Conservation (phyloP, 2,888 invertebrate genomes). For the Rhagophthalmus giganteus region DNA sequence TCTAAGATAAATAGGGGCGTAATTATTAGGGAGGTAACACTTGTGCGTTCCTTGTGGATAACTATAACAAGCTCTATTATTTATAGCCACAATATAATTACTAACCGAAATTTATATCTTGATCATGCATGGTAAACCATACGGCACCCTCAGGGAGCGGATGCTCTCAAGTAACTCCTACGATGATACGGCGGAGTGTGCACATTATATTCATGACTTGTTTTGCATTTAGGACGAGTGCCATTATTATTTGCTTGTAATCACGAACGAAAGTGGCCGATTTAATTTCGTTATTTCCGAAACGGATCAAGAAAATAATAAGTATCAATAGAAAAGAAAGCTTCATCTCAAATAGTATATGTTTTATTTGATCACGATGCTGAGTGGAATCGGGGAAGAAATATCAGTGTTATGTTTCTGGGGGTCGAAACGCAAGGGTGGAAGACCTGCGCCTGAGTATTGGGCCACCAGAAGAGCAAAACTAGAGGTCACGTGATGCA, state of each 20-base stretch:
- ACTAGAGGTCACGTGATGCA: slow-evolving; percentile 52
- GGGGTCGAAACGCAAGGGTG: slow-evolving; percentile 20
- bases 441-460: slow-evolving; percentile 35
- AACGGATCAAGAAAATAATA: slow-evolving; percentile 13
- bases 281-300: slow-evolving; percentile 11
- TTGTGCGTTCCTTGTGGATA: slow-evolving; percentile 42
- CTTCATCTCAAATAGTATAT: slow-evolving; percentile 24
- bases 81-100: slow-evolving; percentile 50
- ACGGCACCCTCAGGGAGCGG: slow-evolving; percentile 29
- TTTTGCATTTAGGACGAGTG: slow-evolving; percentile 11
- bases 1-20: slow-evolving; percentile 40
- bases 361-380: slow-evolving; percentile 30
- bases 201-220: slow-evolving; percentile 18
- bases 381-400: slow-evolving; percentile 28
- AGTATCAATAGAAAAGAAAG: slow-evolving; percentile 22
- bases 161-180: slow-evolving; percentile 25
- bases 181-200: slow-evolving; percentile 21
- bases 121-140: slow-evolving; percentile 43
- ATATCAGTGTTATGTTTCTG: slow-evolving; percentile 27
- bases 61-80: slow-evolving; percentile 47
- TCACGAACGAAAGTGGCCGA: background rate
- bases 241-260: background rate
- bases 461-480: slow-evolving; percentile 40
- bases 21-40: slow-evolving; percentile 47
- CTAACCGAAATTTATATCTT: slow-evolving; percentile 49